Percentiles rank a stretch among this genome's conserved stretches.
These are phyloP conservation scores for Leptopilina boulardi DNA, from an alignment of 1,140 invertebrate genomes.

Conservation along the genomic window DNA sequence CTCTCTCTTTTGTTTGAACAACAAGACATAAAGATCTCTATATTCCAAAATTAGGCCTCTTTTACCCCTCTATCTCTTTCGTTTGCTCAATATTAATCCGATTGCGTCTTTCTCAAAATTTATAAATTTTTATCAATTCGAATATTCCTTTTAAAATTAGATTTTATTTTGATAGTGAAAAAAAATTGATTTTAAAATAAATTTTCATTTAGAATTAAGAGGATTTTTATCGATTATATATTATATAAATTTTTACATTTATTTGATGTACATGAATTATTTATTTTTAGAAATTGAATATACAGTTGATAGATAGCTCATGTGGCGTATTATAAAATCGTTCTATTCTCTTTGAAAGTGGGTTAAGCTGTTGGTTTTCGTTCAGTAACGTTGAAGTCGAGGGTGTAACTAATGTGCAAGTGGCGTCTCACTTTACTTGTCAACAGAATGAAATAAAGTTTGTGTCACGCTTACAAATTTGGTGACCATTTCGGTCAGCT, in stretches of 20 bases:
- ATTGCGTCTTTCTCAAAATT: background rate
- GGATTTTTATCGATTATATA: too few species aligned
- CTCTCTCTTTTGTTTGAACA: background rate
- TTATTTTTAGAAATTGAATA: background rate
- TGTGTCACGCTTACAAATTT: conserved; percentile 11
- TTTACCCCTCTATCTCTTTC: background rate
- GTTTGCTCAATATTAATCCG: too few species aligned
- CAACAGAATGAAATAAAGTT: conserved; percentile 16
- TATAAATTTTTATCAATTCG: background rate
- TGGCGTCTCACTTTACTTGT: conserved; percentile 23
- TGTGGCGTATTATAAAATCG: conserved; percentile 15
- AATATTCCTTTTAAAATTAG: too few species aligned
- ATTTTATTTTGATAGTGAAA: too few species aligned
- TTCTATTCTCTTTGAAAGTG: conserved; percentile 9
- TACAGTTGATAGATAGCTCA: background rate
- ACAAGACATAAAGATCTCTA: background rate
- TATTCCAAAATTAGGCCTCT: conserved; percentile 42
- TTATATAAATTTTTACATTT: too few species aligned
- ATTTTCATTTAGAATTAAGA: too few species aligned
- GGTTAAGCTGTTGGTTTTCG: conserved; percentile 27
- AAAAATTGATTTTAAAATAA: too few species aligned
- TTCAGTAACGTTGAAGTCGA: background rate
- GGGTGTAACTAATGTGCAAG: conserved; percentile 15
- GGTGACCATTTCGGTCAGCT: background rate
- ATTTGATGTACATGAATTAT: background rate